A percentile compares a stretch with the other conserved stretches of the same genome.
phyloP scores from a whole-genome alignment of 2,888 invertebrate species.

The Mesorhabditis belari region DNA sequence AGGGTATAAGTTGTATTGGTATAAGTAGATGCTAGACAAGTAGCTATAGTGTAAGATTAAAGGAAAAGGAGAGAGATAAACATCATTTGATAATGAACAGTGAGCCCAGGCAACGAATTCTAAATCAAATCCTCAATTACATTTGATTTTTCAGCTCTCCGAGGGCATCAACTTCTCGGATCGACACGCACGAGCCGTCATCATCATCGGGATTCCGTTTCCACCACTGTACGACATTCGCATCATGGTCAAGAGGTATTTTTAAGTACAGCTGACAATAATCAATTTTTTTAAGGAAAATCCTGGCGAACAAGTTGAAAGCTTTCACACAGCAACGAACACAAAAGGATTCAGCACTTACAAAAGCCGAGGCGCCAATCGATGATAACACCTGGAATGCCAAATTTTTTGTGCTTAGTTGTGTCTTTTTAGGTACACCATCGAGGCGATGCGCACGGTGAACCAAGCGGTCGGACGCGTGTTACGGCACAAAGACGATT shows the following conservation, averaged over 20 bases:
- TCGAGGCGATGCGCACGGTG: constrained; percentile 89
- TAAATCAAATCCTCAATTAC: neutral
- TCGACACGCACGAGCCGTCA: constrained; percentile 85
- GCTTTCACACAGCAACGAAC: no score
- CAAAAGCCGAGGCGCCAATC: neutral
- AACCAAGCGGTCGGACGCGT: constrained; percentile 98
- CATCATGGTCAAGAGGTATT: constrained; percentile 69
- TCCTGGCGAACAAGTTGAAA: neutral
- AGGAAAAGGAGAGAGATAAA: no score
- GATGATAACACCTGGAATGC: neutral
- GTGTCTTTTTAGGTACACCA: constrained; percentile 73
- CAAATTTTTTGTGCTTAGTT: no score
- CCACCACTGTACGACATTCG: constrained; percentile 86
- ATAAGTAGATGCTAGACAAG: no score
- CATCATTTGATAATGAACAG: no score
- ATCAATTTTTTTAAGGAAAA: neutral
- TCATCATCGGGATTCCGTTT: constrained; percentile 90
- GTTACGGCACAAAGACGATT: constrained; percentile 88
- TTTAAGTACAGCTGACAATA: neutral
- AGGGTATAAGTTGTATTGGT: no score
- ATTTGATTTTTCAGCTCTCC: constrained; percentile 62
- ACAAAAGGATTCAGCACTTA: no score
- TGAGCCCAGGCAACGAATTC: no score
- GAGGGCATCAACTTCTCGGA: constrained; percentile 97
- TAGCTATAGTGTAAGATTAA: no score